Percentiles rank a stretch among this genome's conserved stretches.
Conservation (phyloP, 2,113 vertebrate genomes). For the Rhinoderma darwinii region DNA sequence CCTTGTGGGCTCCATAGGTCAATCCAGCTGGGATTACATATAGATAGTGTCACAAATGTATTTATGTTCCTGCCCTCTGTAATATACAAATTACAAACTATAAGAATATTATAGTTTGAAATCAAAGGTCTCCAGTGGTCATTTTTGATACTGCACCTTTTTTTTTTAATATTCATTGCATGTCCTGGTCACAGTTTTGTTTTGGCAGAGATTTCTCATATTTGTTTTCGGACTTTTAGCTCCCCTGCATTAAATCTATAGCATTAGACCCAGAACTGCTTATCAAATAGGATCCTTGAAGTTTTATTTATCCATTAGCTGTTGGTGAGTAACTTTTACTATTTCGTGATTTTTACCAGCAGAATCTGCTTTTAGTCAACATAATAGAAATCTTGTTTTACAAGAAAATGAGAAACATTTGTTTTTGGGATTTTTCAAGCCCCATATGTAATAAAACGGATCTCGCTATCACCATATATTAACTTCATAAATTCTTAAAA, state of each 20-base stretch:
- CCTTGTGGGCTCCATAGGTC: too few species aligned
- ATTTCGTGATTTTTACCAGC: slow-evolving; percentile 1
- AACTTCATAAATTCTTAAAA: slow-evolving; percentile 7
- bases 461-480: neutral
- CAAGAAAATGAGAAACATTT: neutral
- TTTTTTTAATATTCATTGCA: neutral
- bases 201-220: too few species aligned
- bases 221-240: neutral
- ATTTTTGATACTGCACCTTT: neutral
- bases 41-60: too few species aligned
- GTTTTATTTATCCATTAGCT: slow-evolving; percentile 6
- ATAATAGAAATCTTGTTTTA: neutral
- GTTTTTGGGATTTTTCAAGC: neutral
- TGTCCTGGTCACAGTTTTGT: too few species aligned
- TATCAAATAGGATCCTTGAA: neutral
- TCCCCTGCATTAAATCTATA: neutral
- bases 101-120: neutral
- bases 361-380: slow-evolving; percentile 1
- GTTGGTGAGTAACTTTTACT: slow-evolving; percentile 9
- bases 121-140: neutral
- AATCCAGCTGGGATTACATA: too few species aligned
- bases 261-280: neutral
- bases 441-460: neutral
- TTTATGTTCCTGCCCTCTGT: neutral
- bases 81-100: neutral